A percentile compares a stretch with the other conserved stretches of the same genome.
phyloP scores from a whole-genome alignment of 2,797 vertebrate genomes.

The Rhynchonycteris naso region DNA sequence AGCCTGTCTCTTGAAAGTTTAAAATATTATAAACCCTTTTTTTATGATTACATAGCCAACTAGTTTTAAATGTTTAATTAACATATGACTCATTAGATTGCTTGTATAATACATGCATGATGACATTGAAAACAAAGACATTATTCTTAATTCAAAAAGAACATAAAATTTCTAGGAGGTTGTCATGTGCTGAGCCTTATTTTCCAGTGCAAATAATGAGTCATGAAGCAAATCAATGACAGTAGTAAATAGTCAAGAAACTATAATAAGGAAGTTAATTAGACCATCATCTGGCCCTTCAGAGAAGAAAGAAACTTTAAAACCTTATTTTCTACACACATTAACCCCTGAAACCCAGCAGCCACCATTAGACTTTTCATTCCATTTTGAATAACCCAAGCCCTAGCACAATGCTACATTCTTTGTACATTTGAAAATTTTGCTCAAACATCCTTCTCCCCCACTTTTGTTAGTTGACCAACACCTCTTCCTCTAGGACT shows the following conservation, averaged over 20 bases:
- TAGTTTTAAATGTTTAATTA: slow-evolving; percentile 49
- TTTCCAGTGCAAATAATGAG: slow-evolving; percentile 69
- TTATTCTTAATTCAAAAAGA: slow-evolving; percentile 44
- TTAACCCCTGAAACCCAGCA: neutral
- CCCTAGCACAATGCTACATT: neutral
- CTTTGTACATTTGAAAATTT: neutral
- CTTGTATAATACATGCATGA: slow-evolving; percentile 54
- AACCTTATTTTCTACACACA: neutral
- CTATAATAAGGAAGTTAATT: slow-evolving; percentile 35
- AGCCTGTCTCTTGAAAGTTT: slow-evolving; percentile 10
- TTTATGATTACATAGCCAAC: slow-evolving; percentile 1
- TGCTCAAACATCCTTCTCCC: neutral
- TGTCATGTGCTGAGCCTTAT: slow-evolving; percentile 21
- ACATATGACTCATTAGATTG: slow-evolving; percentile 57
- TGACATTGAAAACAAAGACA: slow-evolving; percentile 51
- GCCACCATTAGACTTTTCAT: neutral
- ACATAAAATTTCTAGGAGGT: slow-evolving; percentile 56
- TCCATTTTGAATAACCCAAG: neutral
- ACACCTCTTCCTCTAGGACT: neutral
- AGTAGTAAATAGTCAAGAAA: slow-evolving; percentile 27
- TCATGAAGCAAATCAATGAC: slow-evolving; percentile 36
- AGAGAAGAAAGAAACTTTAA: neutral
- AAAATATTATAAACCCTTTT: neutral
- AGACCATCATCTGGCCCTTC: neutral
- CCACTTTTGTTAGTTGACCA: neutral